Conservation (phyloP, 2,797 vertebrate species). For the Dipus sagitta region DNA sequence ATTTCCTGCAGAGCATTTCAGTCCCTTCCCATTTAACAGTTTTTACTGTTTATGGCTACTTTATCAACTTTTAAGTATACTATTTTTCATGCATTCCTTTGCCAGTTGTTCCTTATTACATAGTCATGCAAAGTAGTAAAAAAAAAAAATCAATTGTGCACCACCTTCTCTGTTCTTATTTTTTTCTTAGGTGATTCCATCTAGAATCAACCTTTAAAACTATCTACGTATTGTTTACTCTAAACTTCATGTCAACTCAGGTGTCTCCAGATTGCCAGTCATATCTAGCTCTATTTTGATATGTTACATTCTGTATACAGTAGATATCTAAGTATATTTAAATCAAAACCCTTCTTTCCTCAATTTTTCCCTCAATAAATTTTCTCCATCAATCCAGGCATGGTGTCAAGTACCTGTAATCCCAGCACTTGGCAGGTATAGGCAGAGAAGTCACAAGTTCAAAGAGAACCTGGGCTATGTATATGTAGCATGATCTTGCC, state of each 20-base stretch:
- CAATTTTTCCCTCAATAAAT: not conserved
- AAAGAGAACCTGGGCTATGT: not conserved
- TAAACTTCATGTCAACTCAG: not conserved
- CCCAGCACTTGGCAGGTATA: not conserved
- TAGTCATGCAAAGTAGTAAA: not conserved
- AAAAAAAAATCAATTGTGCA: not conserved
- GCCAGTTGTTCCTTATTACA: not conserved
- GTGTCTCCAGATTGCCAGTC: conserved; percentile 7
- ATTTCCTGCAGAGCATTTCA: conserved; percentile 11
- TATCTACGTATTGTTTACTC: not conserved
- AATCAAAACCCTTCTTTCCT: conserved; percentile 37
- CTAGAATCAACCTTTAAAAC: not conserved
- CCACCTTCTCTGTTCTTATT: not conserved
- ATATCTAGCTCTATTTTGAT: not conserved
- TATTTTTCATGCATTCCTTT: not conserved
- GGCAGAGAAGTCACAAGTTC: not conserved
- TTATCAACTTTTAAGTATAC: not conserved
- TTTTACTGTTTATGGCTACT: conserved; percentile 9
- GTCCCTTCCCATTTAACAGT: not conserved
- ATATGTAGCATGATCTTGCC: not conserved
- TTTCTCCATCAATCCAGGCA: not conserved
- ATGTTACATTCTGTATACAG: conserved; percentile 23
- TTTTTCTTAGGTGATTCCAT: conserved; percentile 39
- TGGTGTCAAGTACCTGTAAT: not conserved
- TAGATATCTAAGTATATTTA: not conserved